Evolutionary conservation across 2,888 invertebrate genomes (phyloP).

Genomic region (Athrips mouffetella): DNA sequence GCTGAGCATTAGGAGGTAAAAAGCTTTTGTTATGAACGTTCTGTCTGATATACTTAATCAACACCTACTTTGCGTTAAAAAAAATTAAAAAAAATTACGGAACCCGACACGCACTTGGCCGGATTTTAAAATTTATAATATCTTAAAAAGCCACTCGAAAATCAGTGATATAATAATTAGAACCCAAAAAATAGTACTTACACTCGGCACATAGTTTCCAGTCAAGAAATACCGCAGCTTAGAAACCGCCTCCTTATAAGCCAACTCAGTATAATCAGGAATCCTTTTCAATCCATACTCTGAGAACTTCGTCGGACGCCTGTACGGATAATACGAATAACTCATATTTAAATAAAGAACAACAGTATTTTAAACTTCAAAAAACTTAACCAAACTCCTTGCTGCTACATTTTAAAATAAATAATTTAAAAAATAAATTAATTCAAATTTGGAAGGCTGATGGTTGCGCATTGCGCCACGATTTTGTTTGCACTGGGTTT

Average conservation of each 20-base stretch:
- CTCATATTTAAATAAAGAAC: conserved; percentile 22
- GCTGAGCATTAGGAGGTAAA: too few relatives aligned
- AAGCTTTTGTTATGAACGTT: too few relatives aligned
- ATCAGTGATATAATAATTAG: background rate
- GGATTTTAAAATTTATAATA: too few relatives aligned
- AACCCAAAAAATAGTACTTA: conserved; percentile 55
- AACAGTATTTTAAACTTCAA: conserved; percentile 22
- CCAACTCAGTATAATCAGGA: conserved; percentile 89
- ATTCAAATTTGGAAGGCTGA: conserved; percentile 39
- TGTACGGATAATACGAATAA: conserved; percentile 52
- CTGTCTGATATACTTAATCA: too few relatives aligned
- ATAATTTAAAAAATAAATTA: conserved; percentile 27
- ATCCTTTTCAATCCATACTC: conserved; percentile 78
- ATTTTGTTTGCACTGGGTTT: conserved; percentile 38
- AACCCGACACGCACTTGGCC: too few relatives aligned
- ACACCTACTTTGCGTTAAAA: too few relatives aligned
- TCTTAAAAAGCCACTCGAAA: too few relatives aligned
- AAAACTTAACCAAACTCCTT: conserved; percentile 15
- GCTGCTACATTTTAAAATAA: conserved; percentile 35
- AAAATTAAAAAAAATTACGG: too few relatives aligned
- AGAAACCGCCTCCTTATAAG: conserved; percentile 90
- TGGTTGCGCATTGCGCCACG: conserved; percentile 60
- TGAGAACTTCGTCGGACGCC: conserved; percentile 66
- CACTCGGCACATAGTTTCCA: conserved; percentile 84
- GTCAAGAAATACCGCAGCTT: conserved; percentile 86